phyloP scores from a whole-genome alignment of 2,797 vertebrate species.

The Muscicapa comitata region DNA sequence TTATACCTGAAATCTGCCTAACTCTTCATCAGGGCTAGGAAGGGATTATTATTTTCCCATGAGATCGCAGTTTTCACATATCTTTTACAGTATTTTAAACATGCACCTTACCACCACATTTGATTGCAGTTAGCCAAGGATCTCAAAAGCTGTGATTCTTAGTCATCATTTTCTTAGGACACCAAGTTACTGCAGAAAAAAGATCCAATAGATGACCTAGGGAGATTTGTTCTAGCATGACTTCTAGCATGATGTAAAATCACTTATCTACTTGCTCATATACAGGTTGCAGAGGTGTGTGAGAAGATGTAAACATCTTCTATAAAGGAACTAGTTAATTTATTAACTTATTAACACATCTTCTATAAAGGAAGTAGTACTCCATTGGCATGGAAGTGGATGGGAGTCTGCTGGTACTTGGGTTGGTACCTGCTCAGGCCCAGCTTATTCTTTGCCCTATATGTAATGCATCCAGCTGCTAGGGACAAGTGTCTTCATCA shows the following conservation, averaged over 20 bases:
- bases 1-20: neutral
- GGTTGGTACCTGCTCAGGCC: neutral
- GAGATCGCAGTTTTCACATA: neutral
- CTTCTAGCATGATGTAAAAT: neutral
- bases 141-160: neutral
- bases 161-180: accelerated
- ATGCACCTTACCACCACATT: neutral
- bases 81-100: neutral
- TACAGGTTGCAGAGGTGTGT: neutral
- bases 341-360: neutral
- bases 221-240: neutral
- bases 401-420: neutral
- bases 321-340: neutral
- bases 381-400: neutral
- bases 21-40: neutral
- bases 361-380: neutral
- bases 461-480: neutral
- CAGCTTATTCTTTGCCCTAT: neutral
- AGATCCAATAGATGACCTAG: neutral
- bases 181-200: neutral
- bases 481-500: neutral
- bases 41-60: neutral
- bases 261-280: neutral
- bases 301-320: neutral
- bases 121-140: neutral